A percentile compares a stretch with the other conserved stretches of the same genome.
Conservation (phyloP, 2,797 vertebrate species). For the Simalia tracyae region DNA sequence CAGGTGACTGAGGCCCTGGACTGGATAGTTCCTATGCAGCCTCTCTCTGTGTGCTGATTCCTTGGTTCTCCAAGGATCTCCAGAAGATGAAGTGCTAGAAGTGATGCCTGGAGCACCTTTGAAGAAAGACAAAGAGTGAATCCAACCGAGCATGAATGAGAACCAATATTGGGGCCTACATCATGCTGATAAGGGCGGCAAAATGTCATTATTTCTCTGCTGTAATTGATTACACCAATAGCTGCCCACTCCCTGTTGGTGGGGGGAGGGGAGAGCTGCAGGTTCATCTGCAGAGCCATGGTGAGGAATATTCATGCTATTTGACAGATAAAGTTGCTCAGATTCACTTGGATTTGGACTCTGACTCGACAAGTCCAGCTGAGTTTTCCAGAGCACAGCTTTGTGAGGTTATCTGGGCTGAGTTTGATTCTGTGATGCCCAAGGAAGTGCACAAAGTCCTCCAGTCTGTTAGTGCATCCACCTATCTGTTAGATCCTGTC, state of each 20-base stretch:
- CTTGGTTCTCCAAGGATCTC: background rate
- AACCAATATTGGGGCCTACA: background rate
- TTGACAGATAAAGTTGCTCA: background rate
- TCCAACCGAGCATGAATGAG: background rate
- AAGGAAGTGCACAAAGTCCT: background rate
- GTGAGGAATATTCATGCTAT: background rate
- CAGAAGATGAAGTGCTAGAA: background rate
- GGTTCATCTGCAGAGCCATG: background rate
- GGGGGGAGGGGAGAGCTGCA: background rate
- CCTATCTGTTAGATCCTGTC: background rate
- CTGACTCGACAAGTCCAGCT: background rate
- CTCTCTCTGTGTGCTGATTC: background rate
- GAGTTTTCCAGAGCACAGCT: background rate
- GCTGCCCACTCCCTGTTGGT: background rate
- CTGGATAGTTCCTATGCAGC: background rate
- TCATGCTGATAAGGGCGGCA: background rate
- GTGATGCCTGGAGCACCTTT: background rate
- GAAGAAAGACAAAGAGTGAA: background rate
- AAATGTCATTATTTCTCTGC: background rate
- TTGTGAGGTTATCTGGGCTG: background rate
- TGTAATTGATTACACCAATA: background rate
- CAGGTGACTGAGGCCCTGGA: background rate
- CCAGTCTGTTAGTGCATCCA: background rate
- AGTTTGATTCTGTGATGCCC: background rate
- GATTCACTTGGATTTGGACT: background rate